A percentile compares a stretch with the other conserved stretches of the same genome.
phyloP scores from a whole-genome alignment of 2,888 invertebrate species.

The Endotricha flammealis region DNA sequence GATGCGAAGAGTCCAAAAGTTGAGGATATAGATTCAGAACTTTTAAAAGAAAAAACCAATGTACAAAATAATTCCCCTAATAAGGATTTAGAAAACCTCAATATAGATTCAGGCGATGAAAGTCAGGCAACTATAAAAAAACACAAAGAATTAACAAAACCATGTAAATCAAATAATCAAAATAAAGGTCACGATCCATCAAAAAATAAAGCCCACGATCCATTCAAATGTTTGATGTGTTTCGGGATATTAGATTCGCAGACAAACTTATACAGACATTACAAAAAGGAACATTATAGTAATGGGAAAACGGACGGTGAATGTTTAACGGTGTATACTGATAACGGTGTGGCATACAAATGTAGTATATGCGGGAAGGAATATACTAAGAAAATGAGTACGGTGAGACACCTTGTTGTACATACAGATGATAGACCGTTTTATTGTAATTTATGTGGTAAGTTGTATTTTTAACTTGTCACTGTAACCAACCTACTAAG shows the following conservation, averaged over 20 bases:
- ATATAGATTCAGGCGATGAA: too few relatives aligned
- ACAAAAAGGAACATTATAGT: constrained; percentile 19
- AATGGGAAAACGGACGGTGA: constrained; percentile 12
- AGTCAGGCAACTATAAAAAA: constrained; percentile 3
- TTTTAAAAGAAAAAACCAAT: too few relatives aligned
- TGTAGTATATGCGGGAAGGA: constrained; percentile 43
- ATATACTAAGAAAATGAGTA: constrained; percentile 31
- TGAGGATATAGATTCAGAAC: not conserved
- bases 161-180: constrained; percentile 9
- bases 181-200: too few relatives aligned
- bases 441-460: constrained; percentile 63
- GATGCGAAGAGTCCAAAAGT: not conserved
- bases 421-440: constrained; percentile 46
- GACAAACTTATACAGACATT: constrained; percentile 37
- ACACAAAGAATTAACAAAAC: too few relatives aligned
- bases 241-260: constrained; percentile 29
- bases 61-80: too few relatives aligned
- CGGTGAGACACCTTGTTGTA: constrained; percentile 35
- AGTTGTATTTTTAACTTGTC: constrained; percentile 26
- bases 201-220: too few relatives aligned
- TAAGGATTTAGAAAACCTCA: too few relatives aligned
- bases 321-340: constrained; percentile 19
- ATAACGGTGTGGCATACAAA: constrained; percentile 30
- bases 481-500: too few relatives aligned
- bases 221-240: constrained; percentile 41